These are phyloP conservation scores for Amblyraja radiata DNA, from an alignment of 2,797 vertebrate genomes.

Conservation along the genomic window DNA sequence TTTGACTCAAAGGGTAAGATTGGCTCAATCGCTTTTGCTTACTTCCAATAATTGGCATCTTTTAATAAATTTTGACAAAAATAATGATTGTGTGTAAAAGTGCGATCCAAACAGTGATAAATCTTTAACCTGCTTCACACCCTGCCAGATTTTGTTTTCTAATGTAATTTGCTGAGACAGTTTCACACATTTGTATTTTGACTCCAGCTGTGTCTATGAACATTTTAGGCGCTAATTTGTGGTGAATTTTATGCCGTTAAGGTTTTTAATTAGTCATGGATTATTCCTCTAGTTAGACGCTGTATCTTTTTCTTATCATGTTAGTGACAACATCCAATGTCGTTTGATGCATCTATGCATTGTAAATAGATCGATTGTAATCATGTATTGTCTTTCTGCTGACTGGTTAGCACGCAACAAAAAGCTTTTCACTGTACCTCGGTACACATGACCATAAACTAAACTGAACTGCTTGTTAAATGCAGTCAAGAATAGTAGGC, in stretches of 20 bases:
- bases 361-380: no score
- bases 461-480: neutral
- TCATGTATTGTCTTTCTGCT: no score
- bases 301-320: neutral
- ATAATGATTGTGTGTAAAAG: neutral
- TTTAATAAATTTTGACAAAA: slow-evolving; percentile 8
- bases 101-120: neutral
- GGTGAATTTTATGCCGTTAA: neutral
- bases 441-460: no score
- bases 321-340: neutral
- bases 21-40: neutral
- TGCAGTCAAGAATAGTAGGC: neutral
- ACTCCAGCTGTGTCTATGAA: neutral
- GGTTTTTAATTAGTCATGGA: neutral
- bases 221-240: neutral
- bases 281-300: neutral
- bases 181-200: neutral
- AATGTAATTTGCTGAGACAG: neutral
- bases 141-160: neutral
- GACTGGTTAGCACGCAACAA: no score
- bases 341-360: neutral
- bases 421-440: no score
- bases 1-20: neutral
- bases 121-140: slow-evolving; percentile 1
- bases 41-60: neutral